Conservation (phyloP, 2,888 invertebrate species). For the Pandemis cinnamomeana region DNA sequence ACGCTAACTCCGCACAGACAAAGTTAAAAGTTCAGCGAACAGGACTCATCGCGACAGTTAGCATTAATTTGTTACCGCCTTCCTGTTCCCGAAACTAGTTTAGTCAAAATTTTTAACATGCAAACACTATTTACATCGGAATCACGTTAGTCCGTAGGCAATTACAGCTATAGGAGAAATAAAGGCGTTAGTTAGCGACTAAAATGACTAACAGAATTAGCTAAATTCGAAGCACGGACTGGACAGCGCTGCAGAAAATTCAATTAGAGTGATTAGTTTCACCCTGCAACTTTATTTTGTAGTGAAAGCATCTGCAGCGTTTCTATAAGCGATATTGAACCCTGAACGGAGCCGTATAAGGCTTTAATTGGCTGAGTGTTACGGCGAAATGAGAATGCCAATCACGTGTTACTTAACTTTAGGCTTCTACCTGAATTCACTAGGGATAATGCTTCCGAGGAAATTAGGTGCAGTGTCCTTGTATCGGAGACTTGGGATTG, state of each 20-base stretch:
- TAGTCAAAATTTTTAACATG: slow-evolving; percentile 38
- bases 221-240: slow-evolving; percentile 72
- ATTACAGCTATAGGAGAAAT: slow-evolving; percentile 64
- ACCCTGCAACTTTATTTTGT: slow-evolving; percentile 69
- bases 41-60: slow-evolving; percentile 6
- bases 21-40: slow-evolving; percentile 32
- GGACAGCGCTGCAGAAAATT: slow-evolving; percentile 72
- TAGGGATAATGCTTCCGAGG: slow-evolving; percentile 54
- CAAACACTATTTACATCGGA: slow-evolving; percentile 46
- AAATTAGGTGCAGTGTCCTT: slow-evolving; percentile 52
- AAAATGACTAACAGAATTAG: slow-evolving; percentile 71
- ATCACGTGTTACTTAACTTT: slow-evolving; percentile 64
- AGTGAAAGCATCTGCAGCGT: slow-evolving; percentile 57
- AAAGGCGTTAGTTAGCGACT: slow-evolving; percentile 67
- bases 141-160: slow-evolving; percentile 52
- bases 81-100: slow-evolving; percentile 10
- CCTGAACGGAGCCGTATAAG: slow-evolving; percentile 47
- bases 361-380: slow-evolving; percentile 40
- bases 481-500: slow-evolving; percentile 36
- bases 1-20: slow-evolving; percentile 28
- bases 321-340: slow-evolving; percentile 50
- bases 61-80: slow-evolving; percentile 18
- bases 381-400: slow-evolving; percentile 54
- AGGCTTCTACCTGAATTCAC: slow-evolving; percentile 59
- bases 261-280: slow-evolving; percentile 78